phyloP scores from a whole-genome alignment of 2,797 vertebrate genomes.

The Botia almorhae region DNA sequence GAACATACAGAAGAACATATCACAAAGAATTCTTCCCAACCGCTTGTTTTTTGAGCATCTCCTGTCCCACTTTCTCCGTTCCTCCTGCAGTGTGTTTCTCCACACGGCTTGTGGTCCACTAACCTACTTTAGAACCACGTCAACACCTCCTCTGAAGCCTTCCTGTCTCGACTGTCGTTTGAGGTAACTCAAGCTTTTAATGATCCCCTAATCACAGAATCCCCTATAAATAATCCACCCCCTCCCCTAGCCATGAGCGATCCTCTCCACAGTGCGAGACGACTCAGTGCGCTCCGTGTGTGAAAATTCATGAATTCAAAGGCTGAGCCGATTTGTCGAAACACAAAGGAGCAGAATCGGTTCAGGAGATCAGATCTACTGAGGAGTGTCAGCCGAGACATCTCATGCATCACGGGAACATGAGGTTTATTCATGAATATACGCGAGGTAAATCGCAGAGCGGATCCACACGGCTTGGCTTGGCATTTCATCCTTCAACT shows the following conservation, averaged over 20 bases:
- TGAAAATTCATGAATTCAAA: constrained; percentile 62
- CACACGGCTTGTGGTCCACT: constrained; percentile 72
- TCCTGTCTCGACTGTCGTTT: constrained; percentile 74
- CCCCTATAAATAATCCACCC: constrained; percentile 31
- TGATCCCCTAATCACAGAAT: constrained; percentile 68
- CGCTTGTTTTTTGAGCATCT: constrained; percentile 44
- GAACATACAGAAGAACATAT: background rate
- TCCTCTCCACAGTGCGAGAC: constrained; percentile 29
- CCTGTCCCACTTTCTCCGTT: constrained; percentile 49
- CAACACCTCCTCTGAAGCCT: constrained; percentile 75
- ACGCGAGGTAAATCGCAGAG: constrained; percentile 65
- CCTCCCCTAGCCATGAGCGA: constrained; percentile 22
- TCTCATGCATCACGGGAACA: constrained; percentile 64
- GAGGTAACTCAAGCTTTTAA: constrained; percentile 71
- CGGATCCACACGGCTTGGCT: constrained; percentile 73
- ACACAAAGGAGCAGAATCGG: constrained; percentile 56
- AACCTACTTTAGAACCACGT: constrained; percentile 80
- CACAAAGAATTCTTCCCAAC: constrained; percentile 68
- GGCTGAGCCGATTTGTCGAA: constrained; percentile 58
- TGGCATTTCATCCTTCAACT: constrained; percentile 77
- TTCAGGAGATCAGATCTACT: constrained; percentile 66
- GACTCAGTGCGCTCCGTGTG: constrained; percentile 48
- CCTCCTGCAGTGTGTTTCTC: constrained; percentile 36
- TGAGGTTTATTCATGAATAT: constrained; percentile 70
- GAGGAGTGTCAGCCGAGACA: constrained; percentile 65